Base-by-base conservation (phyloP, 2,888 invertebrate species). In the Alloscopus bannaensis region DNA sequence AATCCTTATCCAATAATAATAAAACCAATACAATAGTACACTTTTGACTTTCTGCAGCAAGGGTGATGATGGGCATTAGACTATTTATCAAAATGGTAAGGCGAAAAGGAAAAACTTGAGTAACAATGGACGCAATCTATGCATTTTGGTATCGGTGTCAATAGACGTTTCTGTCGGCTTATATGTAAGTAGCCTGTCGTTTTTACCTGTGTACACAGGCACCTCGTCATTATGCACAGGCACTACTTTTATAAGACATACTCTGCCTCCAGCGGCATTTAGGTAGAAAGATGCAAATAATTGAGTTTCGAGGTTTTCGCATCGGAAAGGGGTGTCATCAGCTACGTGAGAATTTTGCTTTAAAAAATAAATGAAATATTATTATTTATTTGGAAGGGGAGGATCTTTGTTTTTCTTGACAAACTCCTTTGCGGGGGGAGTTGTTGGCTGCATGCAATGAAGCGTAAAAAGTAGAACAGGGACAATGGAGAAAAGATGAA, bases 401-500 rank as follows among this genome's bases (percentile, higher is more conserved):
- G 26, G 36, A 28, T 31, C 29, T 59, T 70, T 22, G 18, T 59
- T 47, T 18, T 29, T 36, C 8, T 36, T 36, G 6, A 13, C 36
- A 36, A 36, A 6, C 13, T 13, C 18, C 45, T 4, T 16, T 45
- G 45, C 45, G 6, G 18, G 3, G 18, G 13, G 18, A 16, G 36
- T 13, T 13, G 18, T 3, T 45, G n/a, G 52, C 31, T 31, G 26
- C 3, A 2, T 75, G 42, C 52, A 68, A 69, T 76, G 52, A 42
- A 68, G 76, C 50, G 68, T 47, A 52, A 28, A 62, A 68, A 69
- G 52, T 76, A 45, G 68, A 60, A n/a, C 68, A 57, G 31, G 6
- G 68, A 68, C 36, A 66, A 66, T 47, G 60, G 75, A 68, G 50
- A 69, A 75, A 36, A 76, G 76, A 66, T 66, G 59, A 65, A 75